phyloP scores from a whole-genome alignment of 2,888 invertebrate genomes.

The Melanostoma scalare region DNA sequence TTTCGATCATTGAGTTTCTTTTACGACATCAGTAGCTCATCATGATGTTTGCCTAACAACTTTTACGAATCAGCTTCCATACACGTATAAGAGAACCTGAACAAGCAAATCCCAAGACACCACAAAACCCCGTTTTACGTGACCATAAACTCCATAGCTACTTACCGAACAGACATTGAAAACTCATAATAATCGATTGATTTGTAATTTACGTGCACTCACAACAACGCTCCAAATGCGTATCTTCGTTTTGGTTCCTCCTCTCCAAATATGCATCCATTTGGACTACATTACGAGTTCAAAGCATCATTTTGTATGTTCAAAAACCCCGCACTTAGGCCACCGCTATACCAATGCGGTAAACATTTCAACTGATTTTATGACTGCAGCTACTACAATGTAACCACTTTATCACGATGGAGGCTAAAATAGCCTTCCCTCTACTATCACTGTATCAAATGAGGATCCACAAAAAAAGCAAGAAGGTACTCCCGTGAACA shows the following conservation, averaged over 20 bases:
- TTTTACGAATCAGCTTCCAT: too few species aligned
- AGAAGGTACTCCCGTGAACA: not conserved
- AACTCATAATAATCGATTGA: conserved; percentile 23
- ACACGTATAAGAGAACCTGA: too few species aligned
- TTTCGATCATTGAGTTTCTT: too few species aligned
- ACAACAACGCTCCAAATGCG: not conserved
- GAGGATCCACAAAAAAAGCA: conserved; percentile 11
- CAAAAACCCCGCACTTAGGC: not conserved
- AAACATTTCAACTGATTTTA: conserved; percentile 62
- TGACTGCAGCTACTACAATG: conserved; percentile 66
- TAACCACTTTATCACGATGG: conserved; percentile 52
- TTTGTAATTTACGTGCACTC: conserved; percentile 19
- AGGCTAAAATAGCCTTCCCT: conserved; percentile 11
- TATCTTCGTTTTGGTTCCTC: not conserved
- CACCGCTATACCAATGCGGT: conserved; percentile 30
- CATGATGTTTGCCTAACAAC: too few species aligned
- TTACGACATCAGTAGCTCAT: too few species aligned
- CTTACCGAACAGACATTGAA: not conserved
- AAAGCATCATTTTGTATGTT: conserved; percentile 43
- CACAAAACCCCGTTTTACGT: not conserved
- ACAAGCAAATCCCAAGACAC: not conserved
- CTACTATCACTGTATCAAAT: conserved; percentile 33
- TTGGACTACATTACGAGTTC: conserved; percentile 46
- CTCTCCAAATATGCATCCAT: not conserved
- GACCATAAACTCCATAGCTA: too few species aligned